These are phyloP conservation scores for Hetaerina titia DNA, from an alignment of 2,888 invertebrate species.

Conservation along the genomic window DNA sequence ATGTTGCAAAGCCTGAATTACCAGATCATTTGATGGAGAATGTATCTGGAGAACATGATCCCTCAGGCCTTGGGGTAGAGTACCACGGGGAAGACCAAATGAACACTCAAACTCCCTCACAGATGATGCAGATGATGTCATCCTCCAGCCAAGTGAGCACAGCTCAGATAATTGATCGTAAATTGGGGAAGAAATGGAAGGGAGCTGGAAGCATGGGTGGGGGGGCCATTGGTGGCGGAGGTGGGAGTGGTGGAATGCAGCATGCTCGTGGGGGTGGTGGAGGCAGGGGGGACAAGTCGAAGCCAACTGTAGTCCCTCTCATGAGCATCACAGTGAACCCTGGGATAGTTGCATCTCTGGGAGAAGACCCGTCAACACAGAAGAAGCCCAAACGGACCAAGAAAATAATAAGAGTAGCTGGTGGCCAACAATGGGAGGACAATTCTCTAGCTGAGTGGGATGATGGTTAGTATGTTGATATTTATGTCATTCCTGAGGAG, in stretches of 20 bases:
- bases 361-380: slow-evolving; percentile 80
- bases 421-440: slow-evolving; percentile 98
- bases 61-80: neutral
- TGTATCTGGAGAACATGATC: neutral
- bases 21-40: slow-evolving; percentile 1
- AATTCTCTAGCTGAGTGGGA: slow-evolving; percentile 96
- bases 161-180: neutral
- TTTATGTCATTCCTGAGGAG: no score
- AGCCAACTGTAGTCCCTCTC: slow-evolving; percentile 25
- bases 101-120: slow-evolving; percentile 11
- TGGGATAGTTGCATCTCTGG: slow-evolving; percentile 80
- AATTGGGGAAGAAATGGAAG: slow-evolving; percentile 53
- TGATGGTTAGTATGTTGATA: slow-evolving; percentile 80
- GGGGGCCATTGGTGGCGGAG: neutral
- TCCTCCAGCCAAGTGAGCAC: neutral
- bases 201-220: neutral
- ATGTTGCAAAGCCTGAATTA: slow-evolving; percentile 75
- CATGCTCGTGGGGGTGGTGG: neutral
- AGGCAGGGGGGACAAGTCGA: slow-evolving; percentile 34
- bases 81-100: slow-evolving; percentile 43
- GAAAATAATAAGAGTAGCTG: slow-evolving; percentile 93
- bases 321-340: slow-evolving; percentile 72
- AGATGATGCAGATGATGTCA: neutral
- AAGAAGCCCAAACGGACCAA: slow-evolving; percentile 81
- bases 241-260: neutral